A percentile compares a stretch with the other conserved stretches of the same genome.
Conservation (phyloP, 2,113 vertebrate species). For the Ophthalmolycus amberensis region DNA sequence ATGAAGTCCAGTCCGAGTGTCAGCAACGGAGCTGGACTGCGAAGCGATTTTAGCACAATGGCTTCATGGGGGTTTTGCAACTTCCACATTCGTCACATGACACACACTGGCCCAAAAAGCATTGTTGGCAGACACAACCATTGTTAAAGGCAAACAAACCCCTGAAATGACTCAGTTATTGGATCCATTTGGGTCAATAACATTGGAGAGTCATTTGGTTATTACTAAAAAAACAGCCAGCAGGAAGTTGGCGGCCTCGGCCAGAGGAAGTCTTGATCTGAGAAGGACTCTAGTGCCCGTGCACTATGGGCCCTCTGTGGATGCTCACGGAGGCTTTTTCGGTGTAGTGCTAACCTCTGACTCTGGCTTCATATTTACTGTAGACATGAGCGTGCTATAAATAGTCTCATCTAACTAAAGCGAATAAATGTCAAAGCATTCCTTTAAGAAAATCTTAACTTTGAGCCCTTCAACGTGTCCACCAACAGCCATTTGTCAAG, state of each 20-base stretch:
- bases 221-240: too few relatives aligned
- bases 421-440: neutral
- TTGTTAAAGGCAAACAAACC: neutral
- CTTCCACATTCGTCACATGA: neutral
- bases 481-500: neutral
- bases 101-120: neutral
- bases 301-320: neutral
- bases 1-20: neutral
- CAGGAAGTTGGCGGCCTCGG: too few relatives aligned
- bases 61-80: neutral
- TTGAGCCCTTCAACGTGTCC: neutral
- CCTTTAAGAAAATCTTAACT: neutral
- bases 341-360: neutral
- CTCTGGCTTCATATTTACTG: neutral
- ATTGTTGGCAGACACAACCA: too few relatives aligned
- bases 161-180: neutral
- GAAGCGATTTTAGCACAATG: neutral
- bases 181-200: neutral
- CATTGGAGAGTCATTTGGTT: neutral
- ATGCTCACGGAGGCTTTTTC: neutral
- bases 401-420: neutral
- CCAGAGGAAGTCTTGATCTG: neutral
- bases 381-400: neutral
- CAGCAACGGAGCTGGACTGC: neutral
- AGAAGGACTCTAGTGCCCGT: too few relatives aligned